Base-by-base conservation (phyloP, 1,140 invertebrate genomes). In the Rhynchophorus ferrugineus region DNA sequence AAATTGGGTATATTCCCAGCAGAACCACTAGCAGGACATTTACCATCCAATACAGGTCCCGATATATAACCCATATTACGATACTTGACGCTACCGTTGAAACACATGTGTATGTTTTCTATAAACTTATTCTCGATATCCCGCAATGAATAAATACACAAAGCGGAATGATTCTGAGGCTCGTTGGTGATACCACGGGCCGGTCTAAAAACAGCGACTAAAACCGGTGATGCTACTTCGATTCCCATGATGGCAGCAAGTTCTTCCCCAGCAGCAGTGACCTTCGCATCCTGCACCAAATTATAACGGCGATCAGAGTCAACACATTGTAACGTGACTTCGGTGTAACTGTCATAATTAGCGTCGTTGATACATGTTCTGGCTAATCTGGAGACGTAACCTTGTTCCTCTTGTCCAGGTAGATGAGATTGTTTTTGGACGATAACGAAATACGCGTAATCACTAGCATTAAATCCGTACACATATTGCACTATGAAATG, bases 41-140 rank as follows among this genome's bases (percentile, higher is more conserved):
- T 85, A 11, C 90, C 89, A 71, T 91, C 88, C 58, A 86, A 80
- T 61, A 92, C 91, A 60, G 87, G 84, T 3, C 92, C 92, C 49
- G 91, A 94, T 62, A 95, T 87, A 67, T 95, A 94, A 14, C 87
- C 89, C 82, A 95, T 89, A 64, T 93, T 93, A 37, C 92, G 76
- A 65, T 91, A 88, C 58, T 88, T 89, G 47, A 85, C 85, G 59
- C 87, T 93, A 17, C 91, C 91, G 71, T 95, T 92, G 68, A 97
- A 96, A 72, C 94, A 98, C 83, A 92, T 89, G 67, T 95, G 89
- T 61, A 96, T 95, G 71, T 96, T 97, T 71, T 94, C 87, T 62
- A 91, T 91, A 70, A 98, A 97, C 63, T 89, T 89, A 44, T 83
- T 82, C 65, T 95, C 89, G 58, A 98, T 91, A 34, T 93, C 85